phyloP scores from a whole-genome alignment of 2,888 invertebrate genomes.

The Gisinianus flammeolus region DNA sequence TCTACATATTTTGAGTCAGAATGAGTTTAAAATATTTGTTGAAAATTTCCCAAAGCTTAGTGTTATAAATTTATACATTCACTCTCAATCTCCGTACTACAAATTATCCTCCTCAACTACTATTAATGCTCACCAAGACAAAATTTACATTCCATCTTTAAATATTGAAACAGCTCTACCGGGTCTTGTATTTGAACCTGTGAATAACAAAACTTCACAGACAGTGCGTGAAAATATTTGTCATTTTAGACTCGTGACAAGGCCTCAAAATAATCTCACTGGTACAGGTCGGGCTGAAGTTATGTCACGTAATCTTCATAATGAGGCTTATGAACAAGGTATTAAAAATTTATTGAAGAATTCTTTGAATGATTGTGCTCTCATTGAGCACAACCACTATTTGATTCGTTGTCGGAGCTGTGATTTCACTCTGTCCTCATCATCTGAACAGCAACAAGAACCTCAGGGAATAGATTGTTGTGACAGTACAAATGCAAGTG shows the following conservation, averaged over 20 bases:
- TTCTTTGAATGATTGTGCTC: slow-evolving; percentile 47
- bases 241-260: slow-evolving; percentile 62
- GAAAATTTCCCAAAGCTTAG: slow-evolving; percentile 56
- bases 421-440: slow-evolving; percentile 58
- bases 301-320: slow-evolving; percentile 22
- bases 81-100: not conserved
- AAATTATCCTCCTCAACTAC: not conserved
- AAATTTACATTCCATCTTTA: slow-evolving; percentile 38
- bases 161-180: slow-evolving; percentile 39
- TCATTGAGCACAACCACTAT: slow-evolving; percentile 48
- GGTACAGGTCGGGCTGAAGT: slow-evolving; percentile 59
- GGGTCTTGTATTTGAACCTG: slow-evolving; percentile 42
- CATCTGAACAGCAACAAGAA: not conserved
- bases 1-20: too few relatives aligned
- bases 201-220: slow-evolving; percentile 35
- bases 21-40: slow-evolving; percentile 41
- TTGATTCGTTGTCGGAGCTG: slow-evolving; percentile 61
- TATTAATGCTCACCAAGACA: slow-evolving; percentile 17
- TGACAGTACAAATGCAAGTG: not conserved
- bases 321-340: slow-evolving; percentile 15
- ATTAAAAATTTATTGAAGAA: slow-evolving; percentile 38
- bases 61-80: slow-evolving; percentile 51
- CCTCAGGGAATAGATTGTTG: too few relatives aligned
- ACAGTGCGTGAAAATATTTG: slow-evolving; percentile 4
- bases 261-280: slow-evolving; percentile 62